Conservation (phyloP, 2,113 vertebrate species). For the Chaetops frenatus region DNA sequence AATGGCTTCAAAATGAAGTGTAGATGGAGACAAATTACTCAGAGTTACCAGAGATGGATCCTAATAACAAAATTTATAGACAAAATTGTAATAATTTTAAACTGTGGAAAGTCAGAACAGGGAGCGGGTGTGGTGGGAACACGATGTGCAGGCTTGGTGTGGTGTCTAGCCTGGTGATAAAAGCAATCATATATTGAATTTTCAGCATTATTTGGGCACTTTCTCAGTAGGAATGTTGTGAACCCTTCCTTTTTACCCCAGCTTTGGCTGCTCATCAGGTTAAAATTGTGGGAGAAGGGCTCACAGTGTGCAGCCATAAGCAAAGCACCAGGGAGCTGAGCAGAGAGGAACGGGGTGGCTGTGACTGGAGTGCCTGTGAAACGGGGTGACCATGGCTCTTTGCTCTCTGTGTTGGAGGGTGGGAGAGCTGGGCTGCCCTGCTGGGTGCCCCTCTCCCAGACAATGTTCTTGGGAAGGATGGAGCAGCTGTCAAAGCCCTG, state of each 20-base stretch:
- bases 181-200: not conserved
- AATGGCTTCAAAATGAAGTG: not conserved
- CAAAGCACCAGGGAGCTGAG: not conserved
- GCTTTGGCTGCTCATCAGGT: not conserved
- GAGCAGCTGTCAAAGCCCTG: rapidly evolving
- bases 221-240: not conserved
- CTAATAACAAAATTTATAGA: not conserved
- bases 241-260: not conserved
- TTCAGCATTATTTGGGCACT: not conserved
- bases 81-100: not conserved
- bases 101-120: not conserved
- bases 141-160: rapidly evolving
- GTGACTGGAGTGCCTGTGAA: rapidly evolving
- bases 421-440: not conserved
- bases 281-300: not conserved
- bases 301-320: not conserved
- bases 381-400: rapidly evolving
- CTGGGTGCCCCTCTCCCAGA: not conserved
- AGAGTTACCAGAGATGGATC: not conserved
- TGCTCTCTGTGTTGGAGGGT: not conserved
- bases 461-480: not conserved
- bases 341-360: not conserved
- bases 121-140: not conserved
- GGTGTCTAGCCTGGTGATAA: not conserved
- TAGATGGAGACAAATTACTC: not conserved